Base-by-base conservation (phyloP, 2,797 vertebrate genomes). In the Columba guinea region DNA sequence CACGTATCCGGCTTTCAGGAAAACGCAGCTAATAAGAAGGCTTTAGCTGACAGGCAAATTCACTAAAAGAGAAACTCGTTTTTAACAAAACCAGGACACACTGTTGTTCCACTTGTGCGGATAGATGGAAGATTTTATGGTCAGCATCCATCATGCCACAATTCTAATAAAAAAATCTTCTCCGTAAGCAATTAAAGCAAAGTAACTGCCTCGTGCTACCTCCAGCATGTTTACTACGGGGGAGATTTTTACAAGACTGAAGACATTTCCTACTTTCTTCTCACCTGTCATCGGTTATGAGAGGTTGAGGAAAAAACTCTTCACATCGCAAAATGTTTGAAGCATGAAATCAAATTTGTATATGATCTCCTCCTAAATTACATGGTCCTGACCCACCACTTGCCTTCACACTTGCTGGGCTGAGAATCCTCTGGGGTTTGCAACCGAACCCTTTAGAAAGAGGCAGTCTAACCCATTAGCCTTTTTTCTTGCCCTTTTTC, bases 251-350 rank as follows among this genome's bases (percentile, higher is more conserved):
- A 56, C 59, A 39, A 58, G n/a, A 23, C 22, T 34, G 24, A 81
- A 73, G 51, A 39, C 13, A 35, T 55, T 39, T 62, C 16, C 28
- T 34, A 15, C 21, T 48, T 84, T 16, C 12, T 48, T 53, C 26
- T 69, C 28, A 48, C 14, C 27, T 60, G 17, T 30, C 23, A 32
- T 37, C 0, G 0, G 3, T 78, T 39, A 68, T 9, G 23, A 79
- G 76, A 76, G 7, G 15, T 5, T 65, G 60, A 51, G 7, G 32
- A 5, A 73, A 84, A 75, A 16, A 6, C 11, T 37, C 41, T 65
- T n/a, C 55, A 53, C 9, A 76, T 37, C 26, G 41, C 53, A 9
- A 59, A 73, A 63, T 18, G 9, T 74, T 89, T 55, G 39, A 91
- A 87, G 32, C 24, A 48, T 84, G 69, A 53, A n/a, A 76, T 53